phyloP scores from a whole-genome alignment of 2,113 vertebrate species.

The Micronycteris hirsuta region DNA sequence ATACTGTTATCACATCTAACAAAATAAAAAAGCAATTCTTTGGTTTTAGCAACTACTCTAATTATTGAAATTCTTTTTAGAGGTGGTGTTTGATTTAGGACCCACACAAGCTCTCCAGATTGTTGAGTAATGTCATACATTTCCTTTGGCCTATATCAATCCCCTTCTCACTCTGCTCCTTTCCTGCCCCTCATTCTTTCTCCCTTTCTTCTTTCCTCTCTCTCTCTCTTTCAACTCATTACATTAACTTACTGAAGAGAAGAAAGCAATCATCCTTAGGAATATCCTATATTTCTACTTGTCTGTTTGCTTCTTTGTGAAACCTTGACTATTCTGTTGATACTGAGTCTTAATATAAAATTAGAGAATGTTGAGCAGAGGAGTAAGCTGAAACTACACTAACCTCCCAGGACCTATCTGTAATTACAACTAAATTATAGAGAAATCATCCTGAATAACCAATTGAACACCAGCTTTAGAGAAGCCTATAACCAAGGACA shows the following conservation, averaged over 20 bases:
- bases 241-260: neutral
- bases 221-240: neutral
- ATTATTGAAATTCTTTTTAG: neutral
- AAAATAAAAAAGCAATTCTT: neutral
- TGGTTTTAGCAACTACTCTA: neutral
- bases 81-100: neutral
- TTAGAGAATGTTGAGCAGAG: neutral
- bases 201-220: accelerated
- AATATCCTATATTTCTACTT: neutral
- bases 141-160: neutral
- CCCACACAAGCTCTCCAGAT: neutral
- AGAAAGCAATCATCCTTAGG: neutral
- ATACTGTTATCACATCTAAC: neutral
- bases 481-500: no score
- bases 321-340: neutral
- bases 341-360: neutral
- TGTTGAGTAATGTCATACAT: neutral
- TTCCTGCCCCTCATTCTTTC: neutral
- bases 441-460: no score
- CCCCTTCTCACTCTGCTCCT: no score
- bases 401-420: no score
- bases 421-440: no score
- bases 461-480: no score
- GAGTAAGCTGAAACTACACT: no score
- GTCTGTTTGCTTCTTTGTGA: neutral